These are phyloP conservation scores for Sorex araneus DNA, from an alignment of 2,113 vertebrate genomes.

Conservation along the genomic window DNA sequence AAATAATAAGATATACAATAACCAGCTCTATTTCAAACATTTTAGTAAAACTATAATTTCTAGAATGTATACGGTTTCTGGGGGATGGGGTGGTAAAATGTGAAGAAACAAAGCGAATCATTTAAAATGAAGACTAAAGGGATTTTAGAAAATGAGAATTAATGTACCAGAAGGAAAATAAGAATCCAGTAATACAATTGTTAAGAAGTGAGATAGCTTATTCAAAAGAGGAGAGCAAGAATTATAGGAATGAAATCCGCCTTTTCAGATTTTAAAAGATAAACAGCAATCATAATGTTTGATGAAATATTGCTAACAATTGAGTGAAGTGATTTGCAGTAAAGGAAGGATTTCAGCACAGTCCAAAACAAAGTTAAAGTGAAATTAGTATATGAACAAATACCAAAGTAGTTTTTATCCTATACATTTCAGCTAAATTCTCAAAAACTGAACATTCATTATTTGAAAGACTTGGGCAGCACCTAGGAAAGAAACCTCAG, in stretches of 20 bases:
- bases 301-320: background rate
- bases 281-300: background rate
- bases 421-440: background rate
- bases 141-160: background rate
- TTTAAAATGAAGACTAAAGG: background rate
- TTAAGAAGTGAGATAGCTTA: background rate
- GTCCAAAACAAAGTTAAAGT: background rate
- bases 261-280: background rate
- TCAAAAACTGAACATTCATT: background rate
- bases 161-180: background rate
- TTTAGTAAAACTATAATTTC: background rate
- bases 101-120: background rate
- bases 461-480: background rate
- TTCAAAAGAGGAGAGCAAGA: background rate
- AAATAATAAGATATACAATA: background rate
- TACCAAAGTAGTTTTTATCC: background rate
- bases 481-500: background rate
- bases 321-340: constrained; percentile 4
- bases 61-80: background rate
- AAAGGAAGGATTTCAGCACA: background rate
- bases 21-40: background rate
- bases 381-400: background rate
- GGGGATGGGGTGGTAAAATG: background rate
- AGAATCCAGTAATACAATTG: background rate
- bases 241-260: background rate